Evolutionary conservation across 1,140 invertebrate genomes (phyloP).

Genomic region (Camponotus pennsylvanicus): DNA sequence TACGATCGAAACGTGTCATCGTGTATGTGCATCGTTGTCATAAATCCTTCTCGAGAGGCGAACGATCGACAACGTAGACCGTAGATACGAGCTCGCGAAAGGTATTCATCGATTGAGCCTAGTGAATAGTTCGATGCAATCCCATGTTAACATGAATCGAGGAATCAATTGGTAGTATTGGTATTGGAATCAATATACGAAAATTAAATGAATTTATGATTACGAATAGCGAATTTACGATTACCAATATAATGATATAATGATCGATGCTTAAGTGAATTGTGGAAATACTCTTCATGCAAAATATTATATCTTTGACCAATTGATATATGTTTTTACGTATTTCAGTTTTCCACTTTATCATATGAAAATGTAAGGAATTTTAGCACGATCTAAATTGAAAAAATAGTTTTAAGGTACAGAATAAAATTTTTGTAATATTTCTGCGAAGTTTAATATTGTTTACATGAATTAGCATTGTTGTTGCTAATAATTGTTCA

Average conservation of each 20-base stretch:
- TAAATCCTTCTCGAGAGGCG: slow-evolving; percentile 35
- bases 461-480: too few species aligned
- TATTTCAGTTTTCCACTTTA: not conserved
- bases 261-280: not conserved
- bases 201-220: slow-evolving; percentile 38
- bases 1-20: slow-evolving; percentile 46
- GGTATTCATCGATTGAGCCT: slow-evolving; percentile 52
- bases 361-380: not conserved
- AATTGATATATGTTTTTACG: not conserved
- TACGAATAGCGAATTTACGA: slow-evolving; percentile 15
- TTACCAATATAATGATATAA: slow-evolving; percentile 6
- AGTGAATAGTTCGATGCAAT: slow-evolving; percentile 27
- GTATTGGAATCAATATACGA: not conserved
- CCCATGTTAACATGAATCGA: slow-evolving; percentile 23
- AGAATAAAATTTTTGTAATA: not conserved
- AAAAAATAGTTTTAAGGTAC: not conserved
- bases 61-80: slow-evolving; percentile 49
- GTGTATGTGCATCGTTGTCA: slow-evolving; percentile 21
- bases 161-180: not conserved
- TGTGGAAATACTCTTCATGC: not conserved
- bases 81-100: slow-evolving; percentile 38
- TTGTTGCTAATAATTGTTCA: not conserved
- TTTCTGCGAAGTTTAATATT: not conserved
- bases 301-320: not conserved
- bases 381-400: not conserved